phyloP scores from a whole-genome alignment of 2,113 vertebrate species.

The Cyanoderma ruficeps region DNA sequence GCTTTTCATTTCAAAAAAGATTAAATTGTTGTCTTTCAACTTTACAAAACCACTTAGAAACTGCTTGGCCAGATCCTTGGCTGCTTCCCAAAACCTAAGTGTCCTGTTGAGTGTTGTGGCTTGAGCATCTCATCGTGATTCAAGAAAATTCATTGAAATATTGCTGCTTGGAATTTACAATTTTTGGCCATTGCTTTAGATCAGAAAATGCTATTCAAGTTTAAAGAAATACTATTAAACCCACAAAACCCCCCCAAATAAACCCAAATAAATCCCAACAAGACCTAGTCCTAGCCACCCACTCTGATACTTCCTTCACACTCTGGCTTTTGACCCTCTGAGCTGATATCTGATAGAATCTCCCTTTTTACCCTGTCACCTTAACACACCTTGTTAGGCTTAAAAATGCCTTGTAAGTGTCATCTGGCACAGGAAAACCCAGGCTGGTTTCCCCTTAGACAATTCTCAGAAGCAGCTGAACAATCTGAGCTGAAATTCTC shows the following conservation, averaged over 20 bases:
- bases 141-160: background rate
- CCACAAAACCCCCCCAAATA: background rate
- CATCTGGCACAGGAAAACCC: background rate
- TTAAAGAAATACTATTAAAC: background rate
- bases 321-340: background rate
- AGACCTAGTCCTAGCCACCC: background rate
- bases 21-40: background rate
- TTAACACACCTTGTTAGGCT: background rate
- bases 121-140: background rate
- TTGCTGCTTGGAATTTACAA: background rate
- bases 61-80: background rate
- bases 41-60: conserved; percentile 1
- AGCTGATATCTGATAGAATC: background rate
- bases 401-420: background rate
- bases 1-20: background rate
- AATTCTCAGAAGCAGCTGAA: background rate
- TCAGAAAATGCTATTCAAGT: background rate
- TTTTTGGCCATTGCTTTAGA: background rate
- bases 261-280: background rate
- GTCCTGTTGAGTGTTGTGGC: background rate
- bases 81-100: background rate
- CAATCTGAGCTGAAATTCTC: conserved; percentile 17
- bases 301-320: background rate
- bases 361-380: background rate
- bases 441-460: background rate